phyloP scores from a whole-genome alignment of 2,113 vertebrate genomes.

The Litocranius walleri region DNA sequence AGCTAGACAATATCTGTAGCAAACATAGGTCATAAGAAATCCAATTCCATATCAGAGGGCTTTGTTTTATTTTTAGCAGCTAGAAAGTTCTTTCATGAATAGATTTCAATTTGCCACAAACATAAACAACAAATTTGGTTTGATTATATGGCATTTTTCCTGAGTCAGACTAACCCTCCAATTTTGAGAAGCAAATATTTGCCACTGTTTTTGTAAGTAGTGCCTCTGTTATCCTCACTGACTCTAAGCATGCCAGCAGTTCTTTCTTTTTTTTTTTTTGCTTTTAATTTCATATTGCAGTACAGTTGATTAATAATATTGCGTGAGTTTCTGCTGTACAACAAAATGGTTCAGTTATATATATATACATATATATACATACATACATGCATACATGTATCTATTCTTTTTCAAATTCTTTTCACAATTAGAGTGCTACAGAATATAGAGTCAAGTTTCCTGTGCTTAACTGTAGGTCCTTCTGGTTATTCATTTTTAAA shows the following conservation, averaged over 20 bases:
- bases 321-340: neutral
- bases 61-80: neutral
- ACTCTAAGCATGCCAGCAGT: neutral
- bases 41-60: neutral
- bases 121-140: neutral
- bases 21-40: neutral
- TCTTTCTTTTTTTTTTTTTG: neutral
- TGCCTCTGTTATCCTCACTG: neutral
- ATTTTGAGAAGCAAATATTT: neutral
- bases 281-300: neutral
- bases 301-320: neutral
- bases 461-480: neutral
- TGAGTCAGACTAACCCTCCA: neutral
- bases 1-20: neutral
- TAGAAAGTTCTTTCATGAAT: neutral
- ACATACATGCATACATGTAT: neutral
- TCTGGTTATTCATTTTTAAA: neutral
- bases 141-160: neutral
- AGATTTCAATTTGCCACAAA: conserved; percentile 14
- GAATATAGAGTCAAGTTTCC: neutral
- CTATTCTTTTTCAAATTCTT: neutral
- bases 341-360: neutral
- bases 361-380: fast-evolving
- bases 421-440: neutral
- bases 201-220: neutral